phyloP scores from a whole-genome alignment of 2,888 invertebrate genomes.

The Mycalesis mineus region DNA sequence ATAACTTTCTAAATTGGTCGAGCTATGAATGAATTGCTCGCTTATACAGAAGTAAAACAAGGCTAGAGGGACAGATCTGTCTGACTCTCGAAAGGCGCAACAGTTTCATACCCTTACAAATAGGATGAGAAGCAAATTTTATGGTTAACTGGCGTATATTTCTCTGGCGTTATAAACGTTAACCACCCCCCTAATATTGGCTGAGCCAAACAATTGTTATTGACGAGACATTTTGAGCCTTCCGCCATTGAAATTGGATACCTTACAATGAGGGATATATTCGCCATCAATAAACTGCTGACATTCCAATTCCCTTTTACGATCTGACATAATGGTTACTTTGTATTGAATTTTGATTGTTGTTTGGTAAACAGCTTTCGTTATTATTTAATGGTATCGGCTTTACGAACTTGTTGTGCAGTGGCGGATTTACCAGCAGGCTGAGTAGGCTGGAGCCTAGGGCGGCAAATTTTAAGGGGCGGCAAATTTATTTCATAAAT shows the following conservation, averaged over 20 bases:
- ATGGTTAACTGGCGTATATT: not conserved
- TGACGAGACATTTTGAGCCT: conserved; percentile 27
- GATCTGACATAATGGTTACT: conserved; percentile 29
- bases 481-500: too few species aligned
- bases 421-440: too few species aligned
- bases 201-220: conserved; percentile 17
- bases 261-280: conserved; percentile 34
- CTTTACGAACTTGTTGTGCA: conserved; percentile 5
- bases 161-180: not conserved
- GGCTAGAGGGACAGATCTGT: too few species aligned
- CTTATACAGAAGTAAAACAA: too few species aligned
- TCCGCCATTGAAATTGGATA: conserved; percentile 33
- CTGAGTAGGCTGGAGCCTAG: too few species aligned
- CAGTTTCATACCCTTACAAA: not conserved
- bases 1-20: too few species aligned
- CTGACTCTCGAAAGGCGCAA: not conserved
- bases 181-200: conserved; percentile 8
- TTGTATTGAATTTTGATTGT: conserved; percentile 30
- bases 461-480: too few species aligned
- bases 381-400: conserved; percentile 9
- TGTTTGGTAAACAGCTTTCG: conserved; percentile 18
- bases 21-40: too few species aligned
- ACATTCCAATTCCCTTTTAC: conserved; percentile 36
- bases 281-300: conserved; percentile 40
- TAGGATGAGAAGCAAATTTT: not conserved